These are phyloP conservation scores for Cichlasoma orientale DNA, from an alignment of 2,797 vertebrate species.

Conservation along the genomic window DNA sequence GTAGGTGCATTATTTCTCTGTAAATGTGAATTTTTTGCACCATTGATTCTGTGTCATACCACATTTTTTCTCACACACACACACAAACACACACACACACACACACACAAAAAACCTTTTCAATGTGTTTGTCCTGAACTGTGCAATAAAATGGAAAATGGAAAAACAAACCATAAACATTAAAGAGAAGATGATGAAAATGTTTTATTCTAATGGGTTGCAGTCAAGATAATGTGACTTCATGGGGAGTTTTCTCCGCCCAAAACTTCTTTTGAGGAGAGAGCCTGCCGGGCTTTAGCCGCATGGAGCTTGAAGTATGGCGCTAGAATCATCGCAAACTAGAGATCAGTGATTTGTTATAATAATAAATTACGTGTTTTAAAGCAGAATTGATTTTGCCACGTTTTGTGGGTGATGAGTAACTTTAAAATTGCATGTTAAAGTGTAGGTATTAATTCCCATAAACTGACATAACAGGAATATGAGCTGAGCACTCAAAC, in stretches of 20 bases:
- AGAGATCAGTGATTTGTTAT: not conserved
- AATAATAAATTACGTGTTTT: not conserved
- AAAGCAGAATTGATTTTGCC: not conserved
- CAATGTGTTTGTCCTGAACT: not conserved
- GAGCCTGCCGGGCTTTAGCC: not conserved
- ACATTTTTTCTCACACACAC: not conserved
- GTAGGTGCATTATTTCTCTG: not conserved
- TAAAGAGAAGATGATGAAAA: not conserved
- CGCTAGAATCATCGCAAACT: not conserved
- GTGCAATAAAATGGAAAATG: conserved; percentile 12
- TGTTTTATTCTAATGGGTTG: not conserved
- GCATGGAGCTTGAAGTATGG: not conserved
- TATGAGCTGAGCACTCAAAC: not conserved
- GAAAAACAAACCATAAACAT: not conserved
- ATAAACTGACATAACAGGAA: not conserved
- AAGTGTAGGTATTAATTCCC: not conserved
- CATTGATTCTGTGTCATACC: not conserved
- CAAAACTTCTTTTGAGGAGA: not conserved
- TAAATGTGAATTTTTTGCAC: not conserved
- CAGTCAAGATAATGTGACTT: not conserved
- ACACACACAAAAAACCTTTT: not conserved
- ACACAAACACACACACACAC: not conserved
- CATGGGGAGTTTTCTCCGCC: not conserved
- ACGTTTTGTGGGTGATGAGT: not conserved
- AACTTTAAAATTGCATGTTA: accelerated